These are phyloP conservation scores for Vidua macroura DNA, from an alignment of 2,113 vertebrate genomes.

Conservation along the genomic window DNA sequence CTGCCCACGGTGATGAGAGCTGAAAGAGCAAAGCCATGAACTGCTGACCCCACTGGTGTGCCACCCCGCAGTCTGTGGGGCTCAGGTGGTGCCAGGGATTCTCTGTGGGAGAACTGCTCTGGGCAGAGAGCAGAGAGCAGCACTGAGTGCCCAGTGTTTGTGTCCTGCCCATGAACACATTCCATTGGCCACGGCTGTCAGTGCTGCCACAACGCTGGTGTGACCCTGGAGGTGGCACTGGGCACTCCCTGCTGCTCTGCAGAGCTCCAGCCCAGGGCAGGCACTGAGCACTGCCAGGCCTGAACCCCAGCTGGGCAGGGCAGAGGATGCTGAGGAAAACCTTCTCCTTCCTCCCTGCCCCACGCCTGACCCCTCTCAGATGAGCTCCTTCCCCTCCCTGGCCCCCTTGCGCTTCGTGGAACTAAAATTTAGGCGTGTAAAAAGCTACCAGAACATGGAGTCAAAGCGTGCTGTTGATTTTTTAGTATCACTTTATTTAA, in stretches of 20 bases:
- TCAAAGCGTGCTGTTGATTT: neutral
- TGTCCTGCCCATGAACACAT: neutral
- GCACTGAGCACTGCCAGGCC: no score
- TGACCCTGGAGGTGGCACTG: neutral
- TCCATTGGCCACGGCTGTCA: neutral
- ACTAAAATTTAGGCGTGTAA: neutral
- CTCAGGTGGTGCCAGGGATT: neutral
- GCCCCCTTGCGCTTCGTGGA: neutral
- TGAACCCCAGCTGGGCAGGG: no score
- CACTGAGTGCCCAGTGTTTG: neutral
- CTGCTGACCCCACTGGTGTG: neutral
- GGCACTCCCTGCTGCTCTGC: no score
- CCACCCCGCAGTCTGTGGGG: neutral
- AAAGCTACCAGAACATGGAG: neutral
- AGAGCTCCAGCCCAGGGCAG: no score
- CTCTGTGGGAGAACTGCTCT: neutral
- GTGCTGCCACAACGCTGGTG: neutral
- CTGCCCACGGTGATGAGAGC: neutral
- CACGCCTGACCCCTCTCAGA: no score
- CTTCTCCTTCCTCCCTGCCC: no score
- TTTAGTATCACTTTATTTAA: neutral
- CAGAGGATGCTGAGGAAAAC: neutral
- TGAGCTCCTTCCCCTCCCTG: no score
- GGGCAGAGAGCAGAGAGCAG: neutral
- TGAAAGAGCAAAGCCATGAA: neutral